phyloP scores from a whole-genome alignment of 53 echinoderm and acorn worm species.

The Patiria pectinifera region DNA sequence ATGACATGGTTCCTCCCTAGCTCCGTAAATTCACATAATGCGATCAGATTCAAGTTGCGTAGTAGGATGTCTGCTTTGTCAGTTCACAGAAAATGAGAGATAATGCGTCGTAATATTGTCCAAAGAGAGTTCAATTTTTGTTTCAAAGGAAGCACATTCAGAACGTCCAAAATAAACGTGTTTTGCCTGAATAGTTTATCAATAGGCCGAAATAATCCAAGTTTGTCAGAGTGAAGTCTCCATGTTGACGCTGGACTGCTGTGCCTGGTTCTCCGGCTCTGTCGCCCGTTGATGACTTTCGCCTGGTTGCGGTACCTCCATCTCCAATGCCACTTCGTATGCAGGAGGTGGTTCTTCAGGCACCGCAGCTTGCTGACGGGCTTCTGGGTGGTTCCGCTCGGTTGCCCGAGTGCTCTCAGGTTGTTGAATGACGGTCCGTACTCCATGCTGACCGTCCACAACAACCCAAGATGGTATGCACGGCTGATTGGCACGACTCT shows the following conservation, averaged over 20 bases:
- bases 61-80: not conserved
- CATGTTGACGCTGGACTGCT: constrained; percentile 51
- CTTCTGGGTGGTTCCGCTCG: not conserved
- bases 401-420: constrained; percentile 1
- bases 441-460: constrained; percentile 29
- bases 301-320: constrained; percentile 46
- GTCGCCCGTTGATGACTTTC: not conserved
- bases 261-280: constrained; percentile 23
- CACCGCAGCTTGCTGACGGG: constrained; percentile 14
- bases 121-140: not conserved
- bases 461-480: constrained; percentile 50
- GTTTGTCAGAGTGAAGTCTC: constrained; percentile 67
- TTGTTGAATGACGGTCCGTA: constrained; percentile 34
- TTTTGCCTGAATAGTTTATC: not conserved
- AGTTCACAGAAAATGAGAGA: too few relatives aligned
- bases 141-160: constrained; percentile 35
- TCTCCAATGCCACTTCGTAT: constrained; percentile 68
- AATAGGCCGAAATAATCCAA: not conserved
- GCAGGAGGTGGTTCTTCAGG: constrained; percentile 61
- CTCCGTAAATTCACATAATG: too few relatives aligned
- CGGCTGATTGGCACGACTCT: not conserved
- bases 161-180: constrained; percentile 1
- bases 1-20: too few relatives aligned
- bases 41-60: too few relatives aligned
- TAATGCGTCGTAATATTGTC: not conserved